Conservation (phyloP, 2,113 vertebrate genomes). For the Lontra canadensis region DNA sequence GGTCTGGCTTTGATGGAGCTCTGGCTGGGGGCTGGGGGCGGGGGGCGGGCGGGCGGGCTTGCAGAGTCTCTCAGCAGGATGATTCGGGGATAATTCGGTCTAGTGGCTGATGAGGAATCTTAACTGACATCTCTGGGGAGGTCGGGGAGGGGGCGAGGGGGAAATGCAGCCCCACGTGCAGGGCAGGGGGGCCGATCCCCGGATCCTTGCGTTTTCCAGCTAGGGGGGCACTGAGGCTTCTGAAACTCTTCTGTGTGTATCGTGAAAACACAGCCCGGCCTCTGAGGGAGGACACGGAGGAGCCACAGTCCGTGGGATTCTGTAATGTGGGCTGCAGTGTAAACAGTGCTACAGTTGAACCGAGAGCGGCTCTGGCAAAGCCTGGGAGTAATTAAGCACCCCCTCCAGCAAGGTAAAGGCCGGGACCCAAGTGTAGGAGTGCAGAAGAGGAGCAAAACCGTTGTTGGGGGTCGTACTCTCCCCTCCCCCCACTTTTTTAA, state of each 20-base stretch:
- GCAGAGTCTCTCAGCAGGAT: background rate
- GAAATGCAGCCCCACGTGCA: slow-evolving; percentile 61
- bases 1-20: background rate
- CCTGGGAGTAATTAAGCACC: slow-evolving; percentile 81
- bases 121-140: background rate
- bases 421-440: slow-evolving; percentile 66
- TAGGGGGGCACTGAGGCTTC: slow-evolving; percentile 67
- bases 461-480: slow-evolving; percentile 54
- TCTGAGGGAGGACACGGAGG: slow-evolving; percentile 70
- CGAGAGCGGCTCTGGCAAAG: slow-evolving; percentile 78
- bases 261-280: slow-evolving; percentile 67
- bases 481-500: slow-evolving; percentile 29
- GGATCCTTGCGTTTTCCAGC: slow-evolving; percentile 60
- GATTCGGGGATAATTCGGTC: fast-evolving
- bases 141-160: slow-evolving; percentile 3
- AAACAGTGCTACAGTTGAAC: slow-evolving; percentile 82
- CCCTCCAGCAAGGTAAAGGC: slow-evolving; percentile 80
- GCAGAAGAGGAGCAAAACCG: slow-evolving; percentile 71
- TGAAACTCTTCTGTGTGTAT: slow-evolving; percentile 63
- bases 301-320: slow-evolving; percentile 81
- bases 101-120: slow-evolving; percentile 36
- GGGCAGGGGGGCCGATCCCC: slow-evolving; percentile 26
- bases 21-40: background rate
- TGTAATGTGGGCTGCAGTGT: slow-evolving; percentile 81
- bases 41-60: too few species aligned